A percentile compares a stretch with the other conserved stretches of the same genome.
These are phyloP conservation scores for Heteropelma amictum DNA, from an alignment of 2,888 invertebrate species.

Conservation along the genomic window DNA sequence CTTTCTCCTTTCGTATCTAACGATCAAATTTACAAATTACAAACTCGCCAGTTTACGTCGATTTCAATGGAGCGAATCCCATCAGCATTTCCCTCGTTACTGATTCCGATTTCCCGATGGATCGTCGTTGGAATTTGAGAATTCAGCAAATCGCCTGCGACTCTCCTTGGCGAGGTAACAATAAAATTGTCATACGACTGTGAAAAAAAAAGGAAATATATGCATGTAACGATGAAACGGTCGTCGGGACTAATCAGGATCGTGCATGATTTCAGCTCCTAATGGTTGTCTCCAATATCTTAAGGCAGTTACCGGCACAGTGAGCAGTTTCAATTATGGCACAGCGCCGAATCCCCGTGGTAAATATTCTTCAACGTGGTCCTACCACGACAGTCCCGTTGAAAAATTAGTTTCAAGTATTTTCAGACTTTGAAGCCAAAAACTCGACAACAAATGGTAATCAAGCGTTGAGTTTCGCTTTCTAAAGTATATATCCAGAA, in stretches of 20 bases:
- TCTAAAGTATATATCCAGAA: too few relatives aligned
- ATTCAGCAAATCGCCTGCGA: conserved; percentile 87
- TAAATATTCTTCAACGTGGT: too few relatives aligned
- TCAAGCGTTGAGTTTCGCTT: too few relatives aligned
- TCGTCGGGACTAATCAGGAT: too few relatives aligned
- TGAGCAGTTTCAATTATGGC: conserved; percentile 88
- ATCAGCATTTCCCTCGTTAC: conserved; percentile 85
- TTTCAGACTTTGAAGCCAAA: too few relatives aligned
- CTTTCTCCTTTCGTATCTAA: too few relatives aligned
- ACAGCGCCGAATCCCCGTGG: conserved; percentile 81
- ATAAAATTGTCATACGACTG: too few relatives aligned
- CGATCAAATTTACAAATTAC: too few relatives aligned
- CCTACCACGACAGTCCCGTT: too few relatives aligned
- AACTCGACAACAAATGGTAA: too few relatives aligned
- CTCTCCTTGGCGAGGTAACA: conserved; percentile 83
- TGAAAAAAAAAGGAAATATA: too few relatives aligned
- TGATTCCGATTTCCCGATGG: conserved; percentile 80
- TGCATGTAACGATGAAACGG: neutral
- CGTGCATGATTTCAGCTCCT: conserved; percentile 85
- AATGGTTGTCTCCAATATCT: conserved; percentile 89
- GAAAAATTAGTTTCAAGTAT: too few relatives aligned
- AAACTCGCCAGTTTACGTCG: conserved; percentile 85
- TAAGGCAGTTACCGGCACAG: conserved; percentile 81
- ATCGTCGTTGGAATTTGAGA: conserved; percentile 87
- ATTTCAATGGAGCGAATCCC: conserved; percentile 84